Base-by-base conservation (phyloP, 2,888 invertebrate genomes). In the Theodoxus fluviatilis region DNA sequence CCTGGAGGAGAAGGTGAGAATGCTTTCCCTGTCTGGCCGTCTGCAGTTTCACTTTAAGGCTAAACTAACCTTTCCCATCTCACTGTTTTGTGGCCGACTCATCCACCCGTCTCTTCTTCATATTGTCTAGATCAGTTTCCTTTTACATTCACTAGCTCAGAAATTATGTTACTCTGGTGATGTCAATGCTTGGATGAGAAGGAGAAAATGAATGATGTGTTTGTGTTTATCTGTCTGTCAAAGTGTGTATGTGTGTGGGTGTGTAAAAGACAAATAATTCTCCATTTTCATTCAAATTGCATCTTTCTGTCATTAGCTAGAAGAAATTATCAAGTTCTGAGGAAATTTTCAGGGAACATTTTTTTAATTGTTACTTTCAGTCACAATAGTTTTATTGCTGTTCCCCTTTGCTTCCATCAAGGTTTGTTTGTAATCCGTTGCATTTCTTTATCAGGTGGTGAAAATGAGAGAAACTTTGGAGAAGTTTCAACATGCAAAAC, bases 401-500 rank as follows among this genome's bases (percentile, higher is more conserved):
- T n/a, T n/a, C n/a, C n/a, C n/a, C n/a, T n/a, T n/a, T n/a, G n/a
- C n/a, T n/a, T 2, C 22, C 43, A 43, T 43, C 9, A 7, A 15
- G 7, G 43, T 43, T 7, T 43, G 43, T 43, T 7, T 43, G 43
- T 43, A 15, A 12, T 7, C 15, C 9, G 7, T 7, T 15, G 7
- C 15, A 18, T 37, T 68, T 66, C 49, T 31, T 68, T 78, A 74
- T 25, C 92, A 94, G 87, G 92, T 94, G 1, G 89, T 92, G n/a
- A 92, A 92, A 84, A 95, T 95, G 92, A 94, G 95, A 79, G 93
- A 94, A 78, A 95, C 96, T 0, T 87, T 98, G 77, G 92, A 94
- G 77, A 91, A 94, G 84, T 97, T 95, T 87, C 93, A 96, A 86
- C 91, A 92, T 83, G 93, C 93, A 33, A 95, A 94, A 88, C 88